These are phyloP conservation scores for Epinephelus coioides DNA, from an alignment of 2,797 vertebrate genomes.

Conservation along the genomic window DNA sequence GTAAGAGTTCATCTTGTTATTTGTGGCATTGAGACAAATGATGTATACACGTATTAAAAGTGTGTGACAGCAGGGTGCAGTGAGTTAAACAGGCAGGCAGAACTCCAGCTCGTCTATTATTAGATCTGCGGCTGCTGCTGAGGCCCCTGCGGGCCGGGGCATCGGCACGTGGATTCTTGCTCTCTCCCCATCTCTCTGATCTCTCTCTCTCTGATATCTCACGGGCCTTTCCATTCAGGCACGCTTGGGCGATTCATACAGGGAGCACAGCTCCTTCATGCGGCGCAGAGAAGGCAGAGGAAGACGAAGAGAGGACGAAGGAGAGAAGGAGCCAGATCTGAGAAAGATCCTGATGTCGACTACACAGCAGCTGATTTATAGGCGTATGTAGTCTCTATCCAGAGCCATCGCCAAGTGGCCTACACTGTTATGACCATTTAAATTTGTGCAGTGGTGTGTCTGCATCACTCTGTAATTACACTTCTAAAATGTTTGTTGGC, in stretches of 20 bases:
- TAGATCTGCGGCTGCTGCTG: constrained; percentile 54
- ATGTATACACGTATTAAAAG: constrained; percentile 33
- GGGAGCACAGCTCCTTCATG: constrained; percentile 27
- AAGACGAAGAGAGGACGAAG: not conserved
- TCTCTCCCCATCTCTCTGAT: constrained; percentile 46
- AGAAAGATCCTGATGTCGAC: not conserved
- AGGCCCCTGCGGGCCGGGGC: constrained; percentile 48
- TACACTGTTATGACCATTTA: too few species aligned
- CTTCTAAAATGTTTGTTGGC: too few species aligned
- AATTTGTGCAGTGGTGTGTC: too few species aligned
- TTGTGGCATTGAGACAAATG: constrained; percentile 26
- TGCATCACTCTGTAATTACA: too few species aligned
- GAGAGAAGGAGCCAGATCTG: not conserved
- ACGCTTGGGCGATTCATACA: constrained; percentile 23
- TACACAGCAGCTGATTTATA: not conserved
- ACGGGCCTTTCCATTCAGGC: constrained; percentile 45
- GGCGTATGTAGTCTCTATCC: too few species aligned
- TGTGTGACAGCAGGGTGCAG: constrained; percentile 40
- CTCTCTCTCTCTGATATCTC: constrained; percentile 33
- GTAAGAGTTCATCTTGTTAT: constrained; percentile 15
- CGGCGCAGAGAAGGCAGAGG: not conserved
- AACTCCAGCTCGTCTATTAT: constrained; percentile 69
- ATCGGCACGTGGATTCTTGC: constrained; percentile 68
- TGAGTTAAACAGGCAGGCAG: constrained; percentile 48
- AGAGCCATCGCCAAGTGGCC: too few species aligned